phyloP scores from a whole-genome alignment of 2,797 vertebrate genomes.

The Crocodylus rhombifer region DNA sequence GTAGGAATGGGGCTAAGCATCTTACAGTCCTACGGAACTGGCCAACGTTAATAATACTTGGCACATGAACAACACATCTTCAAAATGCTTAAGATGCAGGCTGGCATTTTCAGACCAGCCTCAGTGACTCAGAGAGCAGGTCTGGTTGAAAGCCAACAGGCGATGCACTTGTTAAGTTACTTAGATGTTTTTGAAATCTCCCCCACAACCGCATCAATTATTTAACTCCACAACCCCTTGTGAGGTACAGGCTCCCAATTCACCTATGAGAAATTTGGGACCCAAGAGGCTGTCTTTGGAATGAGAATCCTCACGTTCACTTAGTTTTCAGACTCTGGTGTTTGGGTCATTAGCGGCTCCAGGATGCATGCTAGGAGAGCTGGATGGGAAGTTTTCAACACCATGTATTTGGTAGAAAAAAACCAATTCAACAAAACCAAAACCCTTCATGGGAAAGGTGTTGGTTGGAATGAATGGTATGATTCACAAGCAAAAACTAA shows the following conservation, averaged over 20 bases:
- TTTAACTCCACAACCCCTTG: not conserved
- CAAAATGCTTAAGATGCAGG: not conserved
- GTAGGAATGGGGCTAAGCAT: not conserved
- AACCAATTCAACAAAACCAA: not conserved
- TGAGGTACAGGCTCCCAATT: not conserved
- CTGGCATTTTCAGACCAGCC: constrained; percentile 23
- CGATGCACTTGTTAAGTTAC: constrained; percentile 17
- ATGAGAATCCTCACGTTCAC: not conserved
- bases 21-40: not conserved
- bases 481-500: no score
- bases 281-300: not conserved
- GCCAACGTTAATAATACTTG: rapidly evolving
- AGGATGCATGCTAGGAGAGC: not conserved
- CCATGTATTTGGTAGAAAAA: not conserved
- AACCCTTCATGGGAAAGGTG: not conserved
- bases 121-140: not conserved
- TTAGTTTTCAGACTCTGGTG: not conserved
- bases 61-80: not conserved
- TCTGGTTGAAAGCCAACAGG: constrained; percentile 25
- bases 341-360: not conserved
- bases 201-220: not conserved
- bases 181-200: constrained; percentile 4
- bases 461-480: not conserved
- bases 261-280: not conserved
- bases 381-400: not conserved